A percentile compares a stretch with the other conserved stretches of the same genome.
Evolutionary conservation across 2,113 vertebrate species (phyloP).

Genomic region (Stictonetta naevosa): DNA sequence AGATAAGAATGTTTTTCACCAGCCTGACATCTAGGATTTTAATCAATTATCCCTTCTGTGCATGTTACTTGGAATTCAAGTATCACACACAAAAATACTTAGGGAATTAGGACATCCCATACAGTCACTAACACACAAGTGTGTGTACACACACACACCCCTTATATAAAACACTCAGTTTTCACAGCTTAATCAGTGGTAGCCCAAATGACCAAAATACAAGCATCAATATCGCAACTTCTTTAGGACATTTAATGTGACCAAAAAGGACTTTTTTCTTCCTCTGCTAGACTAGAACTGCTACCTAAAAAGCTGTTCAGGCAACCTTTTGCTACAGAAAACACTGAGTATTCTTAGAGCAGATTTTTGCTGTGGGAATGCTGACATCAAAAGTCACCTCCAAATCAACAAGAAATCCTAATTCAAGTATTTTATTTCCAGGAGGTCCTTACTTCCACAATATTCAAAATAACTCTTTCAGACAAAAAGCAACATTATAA

Average conservation of each 20-base stretch:
- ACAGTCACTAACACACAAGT: neutral
- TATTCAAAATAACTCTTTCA: neutral
- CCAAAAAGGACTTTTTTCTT: neutral
- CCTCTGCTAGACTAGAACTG: neutral
- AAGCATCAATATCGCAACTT: neutral
- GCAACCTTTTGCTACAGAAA: neutral
- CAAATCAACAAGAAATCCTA: neutral
- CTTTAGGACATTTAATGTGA: neutral
- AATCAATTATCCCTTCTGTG: neutral
- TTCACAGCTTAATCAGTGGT: neutral
- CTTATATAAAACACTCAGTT: neutral
- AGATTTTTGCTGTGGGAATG: neutral
- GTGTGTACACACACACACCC: rapidly evolving
- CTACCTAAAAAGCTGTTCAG: neutral
- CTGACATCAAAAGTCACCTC: neutral
- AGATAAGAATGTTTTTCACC: neutral
- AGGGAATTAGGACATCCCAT: neutral
- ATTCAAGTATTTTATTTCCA: neutral
- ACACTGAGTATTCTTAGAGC: neutral
- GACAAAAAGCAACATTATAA: neutral
- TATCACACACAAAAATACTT: neutral
- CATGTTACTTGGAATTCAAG: neutral
- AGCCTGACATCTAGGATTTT: neutral
- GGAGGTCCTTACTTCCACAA: neutral
- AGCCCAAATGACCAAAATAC: neutral